Conservation (phyloP, 2,888 invertebrate species). For the Plutella xylostella region DNA sequence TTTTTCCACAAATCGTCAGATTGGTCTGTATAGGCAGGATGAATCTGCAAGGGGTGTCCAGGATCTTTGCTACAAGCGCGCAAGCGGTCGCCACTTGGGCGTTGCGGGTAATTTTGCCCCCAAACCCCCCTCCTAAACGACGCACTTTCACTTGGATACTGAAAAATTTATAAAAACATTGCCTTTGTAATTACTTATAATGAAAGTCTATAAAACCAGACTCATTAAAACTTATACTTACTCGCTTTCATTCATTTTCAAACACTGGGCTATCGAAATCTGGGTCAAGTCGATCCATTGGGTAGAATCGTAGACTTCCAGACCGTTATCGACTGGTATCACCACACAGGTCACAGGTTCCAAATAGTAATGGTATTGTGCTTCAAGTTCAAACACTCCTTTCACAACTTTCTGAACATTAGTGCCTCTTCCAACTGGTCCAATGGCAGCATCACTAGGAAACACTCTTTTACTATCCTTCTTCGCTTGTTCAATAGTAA, state of each 20-base stretch:
- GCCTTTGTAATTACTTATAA: not conserved
- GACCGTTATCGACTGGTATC: slow-evolving; percentile 74
- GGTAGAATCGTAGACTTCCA: slow-evolving; percentile 74
- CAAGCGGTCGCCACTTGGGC: slow-evolving; percentile 68
- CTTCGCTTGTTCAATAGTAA: slow-evolving; percentile 46
- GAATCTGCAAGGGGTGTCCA: slow-evolving; percentile 69
- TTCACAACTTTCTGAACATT: slow-evolving; percentile 47
- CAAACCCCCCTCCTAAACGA: slow-evolving; percentile 75
- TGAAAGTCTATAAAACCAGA: not conserved
- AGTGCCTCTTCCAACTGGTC: slow-evolving; percentile 37
- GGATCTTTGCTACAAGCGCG: slow-evolving; percentile 69
- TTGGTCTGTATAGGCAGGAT: slow-evolving; percentile 73
- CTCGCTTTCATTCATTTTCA: slow-evolving; percentile 70
- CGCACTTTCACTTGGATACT: slow-evolving; percentile 72
- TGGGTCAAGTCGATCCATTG: slow-evolving; percentile 77
- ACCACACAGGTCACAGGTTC: slow-evolving; percentile 77
- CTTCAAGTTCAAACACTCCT: slow-evolving; percentile 70
- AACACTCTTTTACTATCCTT: slow-evolving; percentile 40
- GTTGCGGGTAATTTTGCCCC: slow-evolving; percentile 73
- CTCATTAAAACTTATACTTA: slow-evolving; percentile 30
- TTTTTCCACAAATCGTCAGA: slow-evolving; percentile 68
- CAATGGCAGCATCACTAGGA: slow-evolving; percentile 19
- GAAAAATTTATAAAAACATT: slow-evolving; percentile 20
- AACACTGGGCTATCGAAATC: slow-evolving; percentile 62
- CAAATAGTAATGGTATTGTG: slow-evolving; percentile 82